Evolutionary conservation across 2,113 vertebrate genomes (phyloP), one percentile per base, ranked within the genome.

Genomic region (Indri indri): DNA sequence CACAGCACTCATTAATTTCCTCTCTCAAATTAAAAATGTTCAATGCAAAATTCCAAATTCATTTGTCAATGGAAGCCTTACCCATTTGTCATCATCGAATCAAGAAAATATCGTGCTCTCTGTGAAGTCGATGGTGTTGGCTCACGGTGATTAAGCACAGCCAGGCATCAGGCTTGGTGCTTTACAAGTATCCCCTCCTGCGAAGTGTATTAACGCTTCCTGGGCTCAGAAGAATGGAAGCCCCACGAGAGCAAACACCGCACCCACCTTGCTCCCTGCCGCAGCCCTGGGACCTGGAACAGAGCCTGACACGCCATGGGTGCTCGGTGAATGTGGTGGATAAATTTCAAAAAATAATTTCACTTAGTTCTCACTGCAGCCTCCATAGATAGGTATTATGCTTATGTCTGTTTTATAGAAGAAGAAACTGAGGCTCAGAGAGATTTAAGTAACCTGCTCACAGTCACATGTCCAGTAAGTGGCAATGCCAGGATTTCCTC

Each of bases 21-120:
- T 84, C 12, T 73, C n/a, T n/a, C 54, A 66, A 84, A 85, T 93
- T n/a, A 93, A 79, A 77, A 82, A 77, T 63, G 79, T 7, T 52
- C 50, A 74, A 84, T 71, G 37, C 10, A 23, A 45, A 34, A 81
- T 77, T 95, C 61, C 77, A 82, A 92, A 73, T 71, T 32, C 40
- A 66, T 37, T 54, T 76, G 50, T 50, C 42, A 88, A 0, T 40
- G 23, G 61, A 90, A 96, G 20, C 14, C 10, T 34, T 73, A 65
- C 16, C 23, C 45, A 66, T 61, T 9, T 76, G 32, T 63, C 45
- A 59, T 68, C 68, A 80, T 17, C 47, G 54, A 93, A 80, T 70
- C 30, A 77, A 50, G 40, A 88, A 54, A 65, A 25, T 37, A 10
- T 4, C 22, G 76, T 54, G 50, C 11, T 42, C 32, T 45, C n/a